Evolutionary conservation across 2,888 invertebrate species (phyloP).

Genomic region (Xylocampa areola): DNA sequence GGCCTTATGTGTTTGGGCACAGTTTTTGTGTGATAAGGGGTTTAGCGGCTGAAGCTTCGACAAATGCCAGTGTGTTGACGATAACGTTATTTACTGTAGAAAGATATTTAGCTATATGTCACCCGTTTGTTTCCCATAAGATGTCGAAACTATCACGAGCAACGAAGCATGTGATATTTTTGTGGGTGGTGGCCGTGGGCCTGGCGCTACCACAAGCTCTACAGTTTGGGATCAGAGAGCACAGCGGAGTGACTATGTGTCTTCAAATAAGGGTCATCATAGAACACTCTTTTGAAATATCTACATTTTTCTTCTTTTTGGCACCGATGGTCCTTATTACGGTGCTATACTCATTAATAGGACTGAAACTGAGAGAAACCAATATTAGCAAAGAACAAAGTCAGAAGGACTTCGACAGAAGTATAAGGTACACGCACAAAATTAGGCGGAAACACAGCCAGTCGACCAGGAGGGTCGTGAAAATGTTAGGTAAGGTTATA

Average conservation of each 20-base stretch:
- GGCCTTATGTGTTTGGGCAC: conserved; percentile 94
- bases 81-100: conserved; percentile 96
- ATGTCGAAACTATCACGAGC: conserved; percentile 96
- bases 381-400: conserved; percentile 72
- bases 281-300: conserved; percentile 92
- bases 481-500: conserved; percentile 92
- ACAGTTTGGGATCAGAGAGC: conserved; percentile 80
- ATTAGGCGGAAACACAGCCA: conserved; percentile 83
- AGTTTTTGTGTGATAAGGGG: conserved; percentile 94
- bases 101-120: conserved; percentile 91
- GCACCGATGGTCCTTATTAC: conserved; percentile 94
- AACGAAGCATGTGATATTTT: conserved; percentile 93
- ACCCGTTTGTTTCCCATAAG: conserved; percentile 92
- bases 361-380: conserved; percentile 89
- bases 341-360: conserved; percentile 92
- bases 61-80: conserved; percentile 93
- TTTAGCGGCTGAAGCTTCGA: conserved; percentile 94
- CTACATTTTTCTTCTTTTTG: conserved; percentile 93
- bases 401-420: conserved; percentile 66
- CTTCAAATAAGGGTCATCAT: conserved; percentile 87
- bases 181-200: conserved; percentile 94
- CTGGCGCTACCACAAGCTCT: conserved; percentile 93
- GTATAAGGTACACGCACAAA: conserved; percentile 66
- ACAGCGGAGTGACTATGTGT: conserved; percentile 82
- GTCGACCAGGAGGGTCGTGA: conserved; percentile 92